phyloP scores from a whole-genome alignment of 2,797 vertebrate species.

The Phrynocephalus guinanensis region DNA sequence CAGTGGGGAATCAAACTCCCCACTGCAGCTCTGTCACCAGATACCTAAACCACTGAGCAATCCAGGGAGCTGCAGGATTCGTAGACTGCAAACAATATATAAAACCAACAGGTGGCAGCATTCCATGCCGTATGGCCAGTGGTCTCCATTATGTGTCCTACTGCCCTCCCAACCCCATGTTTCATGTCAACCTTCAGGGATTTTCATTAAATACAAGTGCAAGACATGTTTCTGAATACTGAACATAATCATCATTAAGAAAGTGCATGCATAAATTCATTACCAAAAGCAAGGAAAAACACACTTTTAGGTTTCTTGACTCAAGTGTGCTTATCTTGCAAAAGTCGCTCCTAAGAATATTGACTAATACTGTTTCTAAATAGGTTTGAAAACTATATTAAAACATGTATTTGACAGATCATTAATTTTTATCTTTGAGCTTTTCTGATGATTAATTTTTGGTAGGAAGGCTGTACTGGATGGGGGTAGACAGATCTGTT shows the following conservation, averaged over 20 bases:
- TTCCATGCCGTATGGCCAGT: conserved; percentile 12
- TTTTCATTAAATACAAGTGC: neutral
- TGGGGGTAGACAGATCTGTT: no score
- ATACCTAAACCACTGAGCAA: no score
- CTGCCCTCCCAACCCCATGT: neutral
- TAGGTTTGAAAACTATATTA: neutral
- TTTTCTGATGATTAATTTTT: neutral
- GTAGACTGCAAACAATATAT: neutral
- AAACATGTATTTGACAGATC: neutral
- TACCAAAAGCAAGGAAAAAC: conserved; percentile 5
- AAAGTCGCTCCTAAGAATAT: neutral
- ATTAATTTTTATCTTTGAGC: conserved; percentile 33
- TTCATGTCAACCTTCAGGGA: neutral
- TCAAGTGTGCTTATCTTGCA: neutral
- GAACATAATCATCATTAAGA: neutral
- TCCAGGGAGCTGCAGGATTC: neutral
- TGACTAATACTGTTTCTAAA: neutral
- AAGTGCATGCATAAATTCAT: rapidly evolving
- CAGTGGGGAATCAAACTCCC: no score
- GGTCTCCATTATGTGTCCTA: neutral
- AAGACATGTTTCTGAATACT: neutral
- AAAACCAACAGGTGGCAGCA: conserved; percentile 63
- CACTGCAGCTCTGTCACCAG: no score
- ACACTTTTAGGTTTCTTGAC: neutral
- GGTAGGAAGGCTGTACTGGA: neutral